A percentile compares a stretch with the other conserved stretches of the same genome.
phyloP scores from a whole-genome alignment of 2,888 invertebrate species.

The Vesta saturnalis region DNA sequence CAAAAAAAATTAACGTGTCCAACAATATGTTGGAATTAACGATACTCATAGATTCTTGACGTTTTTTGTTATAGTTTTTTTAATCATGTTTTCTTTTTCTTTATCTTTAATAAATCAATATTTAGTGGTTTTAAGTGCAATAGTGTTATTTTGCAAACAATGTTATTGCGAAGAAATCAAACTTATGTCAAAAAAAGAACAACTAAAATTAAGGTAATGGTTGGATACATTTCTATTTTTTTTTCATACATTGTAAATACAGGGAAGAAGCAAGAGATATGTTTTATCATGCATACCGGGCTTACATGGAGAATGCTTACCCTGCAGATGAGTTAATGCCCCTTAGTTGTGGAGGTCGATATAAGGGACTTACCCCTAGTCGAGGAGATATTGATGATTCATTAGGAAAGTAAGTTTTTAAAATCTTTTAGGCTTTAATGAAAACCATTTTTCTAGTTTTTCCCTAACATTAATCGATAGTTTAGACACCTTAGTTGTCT shows the following conservation, averaged over 20 bases:
- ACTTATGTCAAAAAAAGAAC: constrained; percentile 72
- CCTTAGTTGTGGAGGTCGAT: constrained; percentile 91
- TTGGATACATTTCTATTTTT: no score
- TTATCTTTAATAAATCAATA: constrained; percentile 42
- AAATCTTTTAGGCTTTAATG: no score
- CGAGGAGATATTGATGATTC: constrained; percentile 97
- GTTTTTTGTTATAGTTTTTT: constrained; percentile 35
- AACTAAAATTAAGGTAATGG: constrained; percentile 72
- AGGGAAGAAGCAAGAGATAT: constrained; percentile 93
- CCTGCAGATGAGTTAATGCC: constrained; percentile 99
- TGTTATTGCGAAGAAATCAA: constrained; percentile 46
- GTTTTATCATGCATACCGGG: constrained; percentile 96
- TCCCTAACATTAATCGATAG: constrained; percentile 96
- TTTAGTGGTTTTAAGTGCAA: constrained; percentile 26
- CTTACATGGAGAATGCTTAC: constrained; percentile 97
- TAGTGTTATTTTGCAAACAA: constrained; percentile 15
- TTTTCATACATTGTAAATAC: constrained; percentile 55
- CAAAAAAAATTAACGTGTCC: constrained; percentile 24
- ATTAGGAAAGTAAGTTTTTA: constrained; percentile 88
- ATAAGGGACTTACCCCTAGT: constrained; percentile 87
- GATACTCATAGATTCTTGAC: constrained; percentile 47
- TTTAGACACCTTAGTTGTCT: constrained; percentile 89
- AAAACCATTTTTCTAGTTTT: no score
- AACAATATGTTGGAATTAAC: constrained; percentile 31
- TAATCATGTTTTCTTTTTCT: constrained; percentile 46